phyloP scores from a whole-genome alignment of 2,888 invertebrate genomes.

The Scotopteryx bipunctaria region DNA sequence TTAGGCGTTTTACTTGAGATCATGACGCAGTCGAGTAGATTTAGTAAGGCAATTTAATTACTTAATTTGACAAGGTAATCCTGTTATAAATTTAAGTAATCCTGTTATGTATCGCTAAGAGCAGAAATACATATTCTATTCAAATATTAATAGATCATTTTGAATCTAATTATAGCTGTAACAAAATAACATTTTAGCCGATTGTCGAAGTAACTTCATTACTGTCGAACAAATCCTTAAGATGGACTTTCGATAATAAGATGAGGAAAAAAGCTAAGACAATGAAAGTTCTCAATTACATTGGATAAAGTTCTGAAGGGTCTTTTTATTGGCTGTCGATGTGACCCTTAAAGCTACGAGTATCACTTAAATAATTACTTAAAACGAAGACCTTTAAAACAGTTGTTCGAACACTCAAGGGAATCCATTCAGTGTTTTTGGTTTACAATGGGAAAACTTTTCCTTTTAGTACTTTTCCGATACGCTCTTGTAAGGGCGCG shows the following conservation, averaged over 20 bases:
- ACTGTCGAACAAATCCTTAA: slow-evolving; percentile 9
- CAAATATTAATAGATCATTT: too few relatives aligned
- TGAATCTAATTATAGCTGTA: too few relatives aligned
- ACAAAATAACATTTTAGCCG: too few relatives aligned
- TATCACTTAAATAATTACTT: slow-evolving; percentile 28
- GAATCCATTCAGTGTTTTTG: slow-evolving; percentile 33
- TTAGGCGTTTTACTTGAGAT: too few relatives aligned
- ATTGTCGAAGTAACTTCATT: not conserved
- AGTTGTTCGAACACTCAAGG: slow-evolving; percentile 23
- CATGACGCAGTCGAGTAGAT: too few relatives aligned
- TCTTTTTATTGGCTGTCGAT: slow-evolving; percentile 52
- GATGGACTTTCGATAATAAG: slow-evolving; percentile 22
- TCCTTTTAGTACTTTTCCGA: slow-evolving; percentile 28
- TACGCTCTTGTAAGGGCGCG: slow-evolving; percentile 19
- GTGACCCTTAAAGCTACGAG: slow-evolving; percentile 37
- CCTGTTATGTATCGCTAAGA: too few relatives aligned
- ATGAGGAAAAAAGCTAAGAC: slow-evolving; percentile 36
- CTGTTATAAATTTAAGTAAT: too few relatives aligned
- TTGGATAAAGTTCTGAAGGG: slow-evolving; percentile 39
- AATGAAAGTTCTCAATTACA: slow-evolving; percentile 52
- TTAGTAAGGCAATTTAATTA: too few relatives aligned
- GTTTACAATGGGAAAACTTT: slow-evolving; percentile 36
- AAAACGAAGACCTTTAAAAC: slow-evolving; percentile 12
- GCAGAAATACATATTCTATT: too few relatives aligned
- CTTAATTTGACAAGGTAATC: too few relatives aligned